Conservation (phyloP, 2,888 invertebrate species). For the Galerucella nymphaeae region DNA sequence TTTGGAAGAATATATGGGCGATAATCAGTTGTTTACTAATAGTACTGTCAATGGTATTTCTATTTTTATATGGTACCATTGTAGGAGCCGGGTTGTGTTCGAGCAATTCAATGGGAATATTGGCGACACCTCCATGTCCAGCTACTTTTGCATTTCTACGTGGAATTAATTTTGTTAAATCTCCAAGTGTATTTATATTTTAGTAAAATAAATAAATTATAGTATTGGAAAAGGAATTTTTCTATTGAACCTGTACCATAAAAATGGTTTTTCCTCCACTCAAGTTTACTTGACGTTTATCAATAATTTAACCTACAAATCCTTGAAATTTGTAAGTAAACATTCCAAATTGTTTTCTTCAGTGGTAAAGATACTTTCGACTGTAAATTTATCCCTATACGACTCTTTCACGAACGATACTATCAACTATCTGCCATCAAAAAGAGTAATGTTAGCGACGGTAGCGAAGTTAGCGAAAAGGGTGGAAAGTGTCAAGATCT, state of each 20-base stretch:
- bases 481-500: constrained; percentile 45
- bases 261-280: no score
- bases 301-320: neutral
- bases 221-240: no score
- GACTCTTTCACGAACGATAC: constrained; percentile 32
- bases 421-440: constrained; percentile 37
- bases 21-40: constrained; percentile 46
- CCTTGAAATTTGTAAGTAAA: constrained; percentile 5
- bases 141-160: constrained; percentile 43
- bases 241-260: no score
- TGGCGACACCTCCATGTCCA: constrained; percentile 39
- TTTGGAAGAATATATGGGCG: constrained; percentile 49
- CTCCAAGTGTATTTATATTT: constrained; percentile 1
- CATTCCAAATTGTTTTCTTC: constrained; percentile 21
- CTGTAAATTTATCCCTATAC: constrained; percentile 23
- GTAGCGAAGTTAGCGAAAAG: constrained; percentile 44
- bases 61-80: constrained; percentile 51
- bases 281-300: neutral
- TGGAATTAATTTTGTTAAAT: constrained; percentile 32
- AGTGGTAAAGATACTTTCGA: neutral
- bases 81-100: constrained; percentile 52
- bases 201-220: neutral
- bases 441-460: constrained; percentile 35
- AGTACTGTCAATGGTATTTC: constrained; percentile 46
- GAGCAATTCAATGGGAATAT: constrained; percentile 25